Conservation (phyloP, 1,140 invertebrate genomes). For the Zaprionus ornatus region DNA sequence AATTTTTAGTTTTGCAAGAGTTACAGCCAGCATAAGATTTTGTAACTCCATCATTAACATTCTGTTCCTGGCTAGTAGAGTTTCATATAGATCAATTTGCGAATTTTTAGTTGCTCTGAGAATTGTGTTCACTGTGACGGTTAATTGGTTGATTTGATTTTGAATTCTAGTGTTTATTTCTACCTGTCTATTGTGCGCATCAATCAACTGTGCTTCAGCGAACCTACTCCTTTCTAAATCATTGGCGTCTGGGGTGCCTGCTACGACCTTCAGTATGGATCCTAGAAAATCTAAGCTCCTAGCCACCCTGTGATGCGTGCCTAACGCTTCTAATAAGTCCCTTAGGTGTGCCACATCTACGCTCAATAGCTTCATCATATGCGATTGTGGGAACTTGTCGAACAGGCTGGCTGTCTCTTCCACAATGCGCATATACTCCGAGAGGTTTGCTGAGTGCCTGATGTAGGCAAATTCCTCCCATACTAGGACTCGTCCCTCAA, state of each 20-base stretch:
- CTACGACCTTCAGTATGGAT: neutral
- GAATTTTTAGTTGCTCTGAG: constrained; percentile 3
- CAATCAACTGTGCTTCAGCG: neutral
- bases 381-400: constrained; percentile 21
- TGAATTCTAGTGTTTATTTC: constrained; percentile 7
- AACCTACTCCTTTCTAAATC: neutral
- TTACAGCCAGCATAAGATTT: constrained; percentile 35
- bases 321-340: neutral
- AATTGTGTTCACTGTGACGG: constrained; percentile 2
- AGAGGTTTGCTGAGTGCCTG: constrained; percentile 22
- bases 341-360: neutral
- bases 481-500: constrained; percentile 5
- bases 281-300: neutral
- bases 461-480: constrained; percentile 2
- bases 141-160: constrained; percentile 15
- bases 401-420: constrained; percentile 20
- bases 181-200: neutral
- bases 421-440: constrained; percentile 15
- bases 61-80: constrained; percentile 24
- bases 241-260: neutral
- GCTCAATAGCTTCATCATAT: constrained; percentile 23
- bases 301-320: neutral
- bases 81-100: constrained; percentile 33
- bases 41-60: constrained; percentile 32
- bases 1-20: constrained; percentile 23